Base-by-base conservation (phyloP, 2,888 invertebrate genomes). In the Galeopsomyia nigrocyanea region DNA sequence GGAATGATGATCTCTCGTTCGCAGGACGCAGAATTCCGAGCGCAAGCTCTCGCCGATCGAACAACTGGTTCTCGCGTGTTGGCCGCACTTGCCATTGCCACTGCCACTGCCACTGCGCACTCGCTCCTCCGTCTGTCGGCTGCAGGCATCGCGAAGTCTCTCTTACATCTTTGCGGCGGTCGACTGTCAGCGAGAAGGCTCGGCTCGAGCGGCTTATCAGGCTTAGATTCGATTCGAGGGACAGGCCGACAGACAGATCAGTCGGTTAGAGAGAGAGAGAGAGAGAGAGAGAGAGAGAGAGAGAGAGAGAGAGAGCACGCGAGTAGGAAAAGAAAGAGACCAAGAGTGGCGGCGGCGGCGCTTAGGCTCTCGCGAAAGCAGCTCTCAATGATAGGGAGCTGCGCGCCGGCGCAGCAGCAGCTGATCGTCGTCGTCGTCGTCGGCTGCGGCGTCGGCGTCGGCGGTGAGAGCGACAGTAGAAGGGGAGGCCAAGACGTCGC, bases 401-500 rank as follows among this genome's bases (percentile, higher is more conserved):
- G 26, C 5, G 39, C 39, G 7, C 13, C 39, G 7, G 39, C 39
- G 39, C 39, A 39, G 39, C 10, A 66, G 70, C 50, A 68, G 68
- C 47, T 60, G 71, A 61, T 51, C 75, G 72, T 76, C 68, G 75
- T 39, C 10, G 39, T 39, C 39, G 39, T 74, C 67, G 53, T 53
- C 21, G 19, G 2, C 39, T 3, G 2, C 39, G 39, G 5, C 10
- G 7, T 7, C 39, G 19, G 2, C 39, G 39, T 39, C 39, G 39
- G 5, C 10, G 7, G 75, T 82, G 79, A 79, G 81, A 63, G 22
- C 31, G 47, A 58, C 47, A 67, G 50, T 67, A 62, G 65, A 46
- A 80, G 79, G 80, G 79, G 78, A 80, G 81, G 79, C 82, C 80
- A 81, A 79, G 80, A 81, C 79, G 80, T 83, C 82, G 82, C 80